Percentiles rank a stretch among this genome's conserved stretches.
Evolutionary conservation across 1,140 invertebrate species (phyloP).

Genomic region (Ectropis grisescens): DNA sequence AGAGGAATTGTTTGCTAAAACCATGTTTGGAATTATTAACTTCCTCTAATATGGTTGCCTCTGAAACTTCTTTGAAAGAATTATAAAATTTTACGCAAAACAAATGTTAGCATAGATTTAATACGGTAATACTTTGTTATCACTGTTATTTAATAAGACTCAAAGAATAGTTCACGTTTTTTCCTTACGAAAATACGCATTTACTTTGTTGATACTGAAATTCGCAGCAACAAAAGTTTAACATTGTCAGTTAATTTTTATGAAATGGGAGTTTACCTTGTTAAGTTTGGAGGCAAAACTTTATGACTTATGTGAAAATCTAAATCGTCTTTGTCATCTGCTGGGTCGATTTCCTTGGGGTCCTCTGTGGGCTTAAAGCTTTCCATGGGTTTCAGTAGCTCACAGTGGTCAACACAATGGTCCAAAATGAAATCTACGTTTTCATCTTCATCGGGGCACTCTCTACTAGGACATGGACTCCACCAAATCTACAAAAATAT

Average conservation of each 20-base stretch:
- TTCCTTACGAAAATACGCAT: too few species aligned
- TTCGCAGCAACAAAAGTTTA: too few species aligned
- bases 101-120: conserved; percentile 1
- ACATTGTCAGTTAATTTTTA: too few species aligned
- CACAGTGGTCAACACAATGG: conserved; percentile 78
- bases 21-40: too few species aligned
- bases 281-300: conserved; percentile 47
- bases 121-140: conserved; percentile 6
- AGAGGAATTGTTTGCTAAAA: too few species aligned
- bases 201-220: too few species aligned
- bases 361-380: conserved; percentile 36
- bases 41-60: too few species aligned
- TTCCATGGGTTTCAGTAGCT: conserved; percentile 60
- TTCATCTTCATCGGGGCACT: conserved; percentile 80
- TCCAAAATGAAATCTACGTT: conserved; percentile 77
- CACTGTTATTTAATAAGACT: conserved; percentile 7
- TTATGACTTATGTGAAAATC: conserved; percentile 67
- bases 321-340: conserved; percentile 66
- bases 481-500: conserved; percentile 77
- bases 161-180: conserved; percentile 1
- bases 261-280: too few species aligned
- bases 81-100: too few species aligned
- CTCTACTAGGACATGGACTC: conserved; percentile 81
- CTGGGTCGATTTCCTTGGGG: conserved; percentile 51
- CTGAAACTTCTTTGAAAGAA: too few species aligned